phyloP scores from a whole-genome alignment of 2,797 vertebrate species.

The Silurus lanzhouensis region DNA sequence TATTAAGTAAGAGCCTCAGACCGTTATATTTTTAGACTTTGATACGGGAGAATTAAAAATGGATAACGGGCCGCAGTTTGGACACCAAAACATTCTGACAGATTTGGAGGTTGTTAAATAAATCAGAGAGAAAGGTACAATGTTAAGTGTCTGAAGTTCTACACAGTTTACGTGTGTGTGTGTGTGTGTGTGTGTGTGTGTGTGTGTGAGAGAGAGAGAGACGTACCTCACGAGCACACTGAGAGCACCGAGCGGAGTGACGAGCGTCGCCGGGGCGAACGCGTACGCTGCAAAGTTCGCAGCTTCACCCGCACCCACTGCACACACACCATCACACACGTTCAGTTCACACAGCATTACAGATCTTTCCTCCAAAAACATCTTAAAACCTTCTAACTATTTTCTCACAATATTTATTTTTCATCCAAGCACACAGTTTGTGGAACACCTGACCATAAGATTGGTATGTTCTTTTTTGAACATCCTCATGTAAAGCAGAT shows the following conservation, averaged over 20 bases:
- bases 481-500: no score
- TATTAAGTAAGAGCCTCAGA: no score
- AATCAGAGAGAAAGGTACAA: no score
- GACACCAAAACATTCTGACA: no score
- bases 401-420: neutral
- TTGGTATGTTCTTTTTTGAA: no score
- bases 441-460: no score
- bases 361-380: no score
- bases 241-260: conserved; percentile 95
- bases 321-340: conserved; percentile 33
- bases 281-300: conserved; percentile 98
- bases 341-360: neutral
- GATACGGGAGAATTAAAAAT: no score
- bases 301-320: conserved; percentile 96
- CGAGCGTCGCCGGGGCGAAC: conserved; percentile 96
- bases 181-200: neutral
- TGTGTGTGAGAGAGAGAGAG: neutral
- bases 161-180: neutral
- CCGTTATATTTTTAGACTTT: no score
- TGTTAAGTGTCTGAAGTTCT: no score
- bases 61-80: no score
- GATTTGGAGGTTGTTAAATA: no score
- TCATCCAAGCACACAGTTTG: neutral
- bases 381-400: neutral
- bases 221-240: conserved; percentile 96